Evolutionary conservation across 2,888 invertebrate genomes (phyloP).

Genomic region (Plebejus argus): DNA sequence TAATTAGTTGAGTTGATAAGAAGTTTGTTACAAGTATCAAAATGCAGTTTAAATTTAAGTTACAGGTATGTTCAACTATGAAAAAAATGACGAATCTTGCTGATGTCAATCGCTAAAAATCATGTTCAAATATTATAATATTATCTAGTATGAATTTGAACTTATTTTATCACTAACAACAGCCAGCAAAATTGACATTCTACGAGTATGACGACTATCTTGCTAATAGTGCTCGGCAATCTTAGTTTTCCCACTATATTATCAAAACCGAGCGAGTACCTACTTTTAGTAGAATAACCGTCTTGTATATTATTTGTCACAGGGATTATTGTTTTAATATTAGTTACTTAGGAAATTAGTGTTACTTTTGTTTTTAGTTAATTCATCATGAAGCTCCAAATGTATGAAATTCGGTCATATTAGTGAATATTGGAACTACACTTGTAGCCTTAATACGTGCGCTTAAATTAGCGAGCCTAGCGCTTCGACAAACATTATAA

Average conservation of each 20-base stretch:
- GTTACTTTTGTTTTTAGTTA: not conserved
- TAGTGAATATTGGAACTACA: conserved; percentile 17
- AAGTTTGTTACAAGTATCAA: not conserved
- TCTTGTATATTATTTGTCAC: not conserved
- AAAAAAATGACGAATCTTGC: not conserved
- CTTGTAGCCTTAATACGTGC: conserved; percentile 37
- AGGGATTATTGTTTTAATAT: conserved; percentile 12
- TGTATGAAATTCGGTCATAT: conserved; percentile 3
- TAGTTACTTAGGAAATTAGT: conserved; percentile 1
- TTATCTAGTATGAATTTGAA: not conserved
- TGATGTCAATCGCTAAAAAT: not conserved
- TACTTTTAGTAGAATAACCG: not conserved
- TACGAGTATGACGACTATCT: not conserved
- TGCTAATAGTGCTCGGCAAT: not conserved
- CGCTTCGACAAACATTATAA: conserved; percentile 67
- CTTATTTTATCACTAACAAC: not conserved
- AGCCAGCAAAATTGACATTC: not conserved
- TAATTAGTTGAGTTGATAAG: not conserved
- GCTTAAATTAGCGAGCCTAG: conserved; percentile 54
- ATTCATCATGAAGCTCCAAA: not conserved
- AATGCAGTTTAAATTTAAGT: not conserved
- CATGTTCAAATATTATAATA: not conserved
- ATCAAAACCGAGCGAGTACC: not conserved
- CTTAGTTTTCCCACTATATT: not conserved
- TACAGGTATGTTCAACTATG: not conserved